Conservation (phyloP, 2,113 vertebrate genomes). For the Tragelaphus imberbis region DNA sequence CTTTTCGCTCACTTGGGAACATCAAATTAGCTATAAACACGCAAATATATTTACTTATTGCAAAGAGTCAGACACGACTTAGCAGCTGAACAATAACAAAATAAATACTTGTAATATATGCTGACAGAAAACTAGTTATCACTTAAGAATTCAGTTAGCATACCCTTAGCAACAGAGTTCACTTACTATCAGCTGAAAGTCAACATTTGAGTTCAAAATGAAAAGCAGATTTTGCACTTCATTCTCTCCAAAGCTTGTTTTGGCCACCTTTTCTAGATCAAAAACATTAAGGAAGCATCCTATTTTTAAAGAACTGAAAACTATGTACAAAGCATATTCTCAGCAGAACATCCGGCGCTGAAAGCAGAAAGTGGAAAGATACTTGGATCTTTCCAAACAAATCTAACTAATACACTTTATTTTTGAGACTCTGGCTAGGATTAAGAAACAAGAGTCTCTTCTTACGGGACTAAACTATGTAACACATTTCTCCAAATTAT, state of each 20-base stretch:
- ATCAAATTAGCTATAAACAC: not conserved
- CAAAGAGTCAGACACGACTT: not conserved
- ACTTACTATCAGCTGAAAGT: not conserved
- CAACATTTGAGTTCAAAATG: not conserved
- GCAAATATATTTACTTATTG: not conserved
- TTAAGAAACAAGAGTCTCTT: not conserved
- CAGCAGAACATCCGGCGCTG: not conserved
- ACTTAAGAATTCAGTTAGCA: not conserved
- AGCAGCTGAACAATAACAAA: not conserved
- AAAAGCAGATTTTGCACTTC: not conserved
- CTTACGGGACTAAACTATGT: not conserved
- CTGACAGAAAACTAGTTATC: conserved; percentile 1
- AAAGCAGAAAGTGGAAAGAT: conserved; percentile 24
- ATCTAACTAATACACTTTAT: not conserved
- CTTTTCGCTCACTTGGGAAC: conserved; percentile 5
- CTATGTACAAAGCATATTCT: conserved; percentile 15
- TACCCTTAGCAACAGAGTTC: not conserved
- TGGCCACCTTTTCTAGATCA: conserved; percentile 1
- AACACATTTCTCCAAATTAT: conserved; percentile 15
- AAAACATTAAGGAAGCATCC: not conserved
- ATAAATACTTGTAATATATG: not conserved
- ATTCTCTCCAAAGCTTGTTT: conserved; percentile 1
- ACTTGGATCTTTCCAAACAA: not conserved
- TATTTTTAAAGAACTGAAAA: conserved; percentile 54
- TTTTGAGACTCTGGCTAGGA: not conserved